Evolutionary conservation across 2,113 vertebrate genomes (phyloP).

Genomic region (Cryptoleucopteryx plumbea): DNA sequence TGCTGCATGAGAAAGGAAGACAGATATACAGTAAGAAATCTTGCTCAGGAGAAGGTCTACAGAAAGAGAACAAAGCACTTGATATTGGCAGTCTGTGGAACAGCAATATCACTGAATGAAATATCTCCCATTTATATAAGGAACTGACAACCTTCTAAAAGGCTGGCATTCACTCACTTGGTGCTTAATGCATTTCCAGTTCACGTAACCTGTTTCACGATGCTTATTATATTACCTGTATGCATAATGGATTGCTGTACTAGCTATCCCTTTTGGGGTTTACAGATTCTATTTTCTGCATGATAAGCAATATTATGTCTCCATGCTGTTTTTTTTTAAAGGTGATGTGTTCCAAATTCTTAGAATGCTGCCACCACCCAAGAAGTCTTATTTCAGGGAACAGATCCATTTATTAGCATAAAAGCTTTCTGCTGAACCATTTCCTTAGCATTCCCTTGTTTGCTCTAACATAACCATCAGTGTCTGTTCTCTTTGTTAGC

Average conservation of each 20-base stretch:
- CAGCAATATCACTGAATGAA: not conserved
- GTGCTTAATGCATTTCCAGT: not conserved
- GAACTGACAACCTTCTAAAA: not conserved
- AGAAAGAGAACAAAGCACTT: not conserved
- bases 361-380: not conserved
- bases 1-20: not conserved
- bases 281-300: not conserved
- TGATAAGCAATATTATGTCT: not conserved
- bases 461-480: not conserved
- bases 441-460: not conserved
- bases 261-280: not conserved
- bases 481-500: not conserved
- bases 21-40: not conserved
- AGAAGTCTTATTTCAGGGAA: not conserved
- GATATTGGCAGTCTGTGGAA: not conserved
- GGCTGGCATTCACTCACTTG: not conserved
- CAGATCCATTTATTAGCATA: not conserved
- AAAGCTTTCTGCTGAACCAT: not conserved
- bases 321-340: not conserved
- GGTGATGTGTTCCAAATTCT: not conserved
- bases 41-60: not conserved
- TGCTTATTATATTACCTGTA: not conserved
- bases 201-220: not conserved
- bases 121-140: not conserved
- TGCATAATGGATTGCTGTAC: not conserved